Percentiles rank a stretch among this genome's conserved stretches.
Evolutionary conservation across 2,113 vertebrate genomes (phyloP).

Genomic region (Electrona antarctica): DNA sequence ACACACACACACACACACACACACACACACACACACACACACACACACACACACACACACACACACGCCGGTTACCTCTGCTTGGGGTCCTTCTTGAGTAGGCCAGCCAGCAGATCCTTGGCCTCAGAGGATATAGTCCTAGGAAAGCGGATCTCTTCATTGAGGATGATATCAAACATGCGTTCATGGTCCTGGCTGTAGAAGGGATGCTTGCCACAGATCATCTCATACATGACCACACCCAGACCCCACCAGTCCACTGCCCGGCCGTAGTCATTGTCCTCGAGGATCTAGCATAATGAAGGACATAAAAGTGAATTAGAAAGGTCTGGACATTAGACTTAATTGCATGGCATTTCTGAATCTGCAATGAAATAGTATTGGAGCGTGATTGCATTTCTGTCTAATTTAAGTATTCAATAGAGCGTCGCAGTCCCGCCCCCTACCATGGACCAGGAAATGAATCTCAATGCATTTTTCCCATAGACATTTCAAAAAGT

Average conservation of each 20-base stretch:
- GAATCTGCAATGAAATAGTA: too few relatives aligned
- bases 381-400: too few relatives aligned
- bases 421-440: too few relatives aligned
- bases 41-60: too few relatives aligned
- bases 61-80: slow-evolving; percentile 74
- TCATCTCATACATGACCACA: slow-evolving; percentile 95
- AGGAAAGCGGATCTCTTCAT: slow-evolving; percentile 95
- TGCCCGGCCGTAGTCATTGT: slow-evolving; percentile 91
- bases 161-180: slow-evolving; percentile 91
- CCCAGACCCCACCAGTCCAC: slow-evolving; percentile 96
- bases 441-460: too few relatives aligned
- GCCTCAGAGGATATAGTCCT: slow-evolving; percentile 87
- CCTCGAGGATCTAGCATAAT: slow-evolving; percentile 85
- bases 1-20: too few relatives aligned
- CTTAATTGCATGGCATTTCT: too few relatives aligned
- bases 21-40: too few relatives aligned
- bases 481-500: too few relatives aligned
- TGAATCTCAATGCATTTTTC: too few relatives aligned
- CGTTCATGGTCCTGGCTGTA: slow-evolving; percentile 95
- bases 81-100: slow-evolving; percentile 91
- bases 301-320: neutral
- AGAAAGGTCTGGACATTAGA: too few relatives aligned
- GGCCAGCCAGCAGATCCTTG: slow-evolving; percentile 83
- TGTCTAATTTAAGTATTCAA: too few relatives aligned
- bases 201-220: slow-evolving; percentile 90